These are phyloP conservation scores for Gadus macrocephalus DNA, from an alignment of 2,113 vertebrate genomes.

Conservation along the genomic window DNA sequence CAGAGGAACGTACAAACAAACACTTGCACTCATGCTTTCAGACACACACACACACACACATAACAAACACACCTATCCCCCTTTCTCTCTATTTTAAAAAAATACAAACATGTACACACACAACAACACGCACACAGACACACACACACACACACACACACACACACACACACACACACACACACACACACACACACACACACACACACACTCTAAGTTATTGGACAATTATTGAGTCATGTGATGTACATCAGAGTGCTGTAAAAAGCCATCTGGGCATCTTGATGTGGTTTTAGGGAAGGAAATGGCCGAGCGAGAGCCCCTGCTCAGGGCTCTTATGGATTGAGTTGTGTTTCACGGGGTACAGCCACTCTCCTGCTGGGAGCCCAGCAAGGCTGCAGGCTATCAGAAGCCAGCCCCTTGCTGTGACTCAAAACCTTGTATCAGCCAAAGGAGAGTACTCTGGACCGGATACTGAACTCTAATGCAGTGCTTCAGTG, in stretches of 20 bases:
- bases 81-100: too few relatives aligned
- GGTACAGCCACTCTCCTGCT: too few relatives aligned
- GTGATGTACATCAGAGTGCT: not conserved
- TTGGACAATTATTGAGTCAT: not conserved
- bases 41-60: conserved; percentile 1
- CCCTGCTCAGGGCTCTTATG: too few relatives aligned
- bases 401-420: not conserved
- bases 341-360: too few relatives aligned
- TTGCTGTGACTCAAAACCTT: not conserved
- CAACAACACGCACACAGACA: too few relatives aligned
- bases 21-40: not conserved
- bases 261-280: conserved; percentile 7
- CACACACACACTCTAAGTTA: not conserved
- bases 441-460: too few relatives aligned
- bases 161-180: conserved; percentile 2
- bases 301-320: conserved; percentile 2
- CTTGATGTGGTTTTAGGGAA: not conserved
- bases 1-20: too few relatives aligned
- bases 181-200: not conserved
- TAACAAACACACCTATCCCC: too few relatives aligned
- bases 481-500: too few relatives aligned
- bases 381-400: too few relatives aligned
- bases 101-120: too few relatives aligned
- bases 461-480: too few relatives aligned
- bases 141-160: not conserved